Evolutionary conservation across 2,888 invertebrate genomes (phyloP), one percentile per base, ranked within the genome.

Genomic region (Ennomos quercinarius): DNA sequence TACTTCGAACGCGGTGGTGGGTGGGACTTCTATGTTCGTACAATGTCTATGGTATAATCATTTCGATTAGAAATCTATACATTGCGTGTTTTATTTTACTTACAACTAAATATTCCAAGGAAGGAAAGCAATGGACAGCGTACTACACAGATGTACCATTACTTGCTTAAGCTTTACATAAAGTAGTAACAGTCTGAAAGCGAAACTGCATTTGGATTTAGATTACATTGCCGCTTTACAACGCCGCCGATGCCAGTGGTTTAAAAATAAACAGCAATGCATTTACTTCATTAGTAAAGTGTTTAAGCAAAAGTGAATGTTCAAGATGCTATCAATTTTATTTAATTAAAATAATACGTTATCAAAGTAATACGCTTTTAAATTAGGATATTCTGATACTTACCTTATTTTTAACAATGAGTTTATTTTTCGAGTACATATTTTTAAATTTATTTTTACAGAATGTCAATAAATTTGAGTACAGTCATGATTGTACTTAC

Each of bases 1-100:
- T 12, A 39, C 43, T 54, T 45, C 13, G 34, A 39, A 52, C 37
- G 56, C 39, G 11, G 48, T 55, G 57, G 66, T 60, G 64, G 64
- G 62, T 58, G 58, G 38, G 9, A n/a, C 36, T 17, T 17, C 17
- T 17, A 17, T 17, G 48, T 57, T 51, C 46, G 9, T 34, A 43
- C 43, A 13, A 11, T 27, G 6, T 48, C 42, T 51, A 37, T 50
- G 47, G 60, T 57, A 53, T 10, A 38, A 51, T 27, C 35, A 47
- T 44, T 52, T 49, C 46, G 40, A 38, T n/a, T 17, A 12, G 11
- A 13, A 9, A 27, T 1, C 4, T n/a, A 38, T 58, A 43, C 58
- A 64, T 58, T 51, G 49, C 34, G 11, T 10, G 9, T 0, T 41
- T 38, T 39, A 35, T 39, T 11, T 2, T 36, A 40, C 35, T n/a